Evolutionary conservation across 2,888 invertebrate species (phyloP).

Genomic region (Agrochola lota): DNA sequence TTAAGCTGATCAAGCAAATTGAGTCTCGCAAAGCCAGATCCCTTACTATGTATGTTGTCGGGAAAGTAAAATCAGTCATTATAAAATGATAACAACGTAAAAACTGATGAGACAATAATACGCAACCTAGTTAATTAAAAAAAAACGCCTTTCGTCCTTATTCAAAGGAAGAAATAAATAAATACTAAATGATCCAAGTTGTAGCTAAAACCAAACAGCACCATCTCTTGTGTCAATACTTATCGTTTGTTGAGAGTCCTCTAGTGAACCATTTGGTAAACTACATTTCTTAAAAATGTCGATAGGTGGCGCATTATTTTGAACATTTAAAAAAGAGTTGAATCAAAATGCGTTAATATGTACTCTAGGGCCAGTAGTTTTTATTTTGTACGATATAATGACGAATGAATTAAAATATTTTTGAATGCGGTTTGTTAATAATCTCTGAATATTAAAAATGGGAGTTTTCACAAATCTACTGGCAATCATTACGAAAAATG

Average conservation of each 20-base stretch:
- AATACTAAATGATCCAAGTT: neutral
- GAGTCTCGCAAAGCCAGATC: neutral
- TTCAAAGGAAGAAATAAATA: neutral
- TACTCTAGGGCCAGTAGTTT: too few species aligned
- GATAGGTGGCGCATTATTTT: conserved; percentile 4
- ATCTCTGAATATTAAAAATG: neutral
- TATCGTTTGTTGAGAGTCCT: neutral
- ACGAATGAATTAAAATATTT: too few species aligned
- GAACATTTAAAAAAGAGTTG: rapidly evolving
- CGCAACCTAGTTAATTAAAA: neutral
- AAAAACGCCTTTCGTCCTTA: neutral
- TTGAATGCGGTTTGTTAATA: neutral
- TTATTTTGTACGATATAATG: neutral
- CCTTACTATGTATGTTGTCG: too few species aligned
- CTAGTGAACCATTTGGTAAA: neutral
- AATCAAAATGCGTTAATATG: too few species aligned
- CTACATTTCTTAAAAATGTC: neutral
- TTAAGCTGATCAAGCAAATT: conserved; percentile 17
- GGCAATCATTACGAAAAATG: conserved; percentile 72
- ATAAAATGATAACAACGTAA: neutral
- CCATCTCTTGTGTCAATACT: conserved; percentile 10
- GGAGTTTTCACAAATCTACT: conserved; percentile 43
- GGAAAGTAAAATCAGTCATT: neutral
- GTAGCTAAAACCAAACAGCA: neutral
- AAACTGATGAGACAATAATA: neutral